Evolutionary conservation across 2,797 vertebrate species (phyloP).

Genomic region (Thamnophis elegans): DNA sequence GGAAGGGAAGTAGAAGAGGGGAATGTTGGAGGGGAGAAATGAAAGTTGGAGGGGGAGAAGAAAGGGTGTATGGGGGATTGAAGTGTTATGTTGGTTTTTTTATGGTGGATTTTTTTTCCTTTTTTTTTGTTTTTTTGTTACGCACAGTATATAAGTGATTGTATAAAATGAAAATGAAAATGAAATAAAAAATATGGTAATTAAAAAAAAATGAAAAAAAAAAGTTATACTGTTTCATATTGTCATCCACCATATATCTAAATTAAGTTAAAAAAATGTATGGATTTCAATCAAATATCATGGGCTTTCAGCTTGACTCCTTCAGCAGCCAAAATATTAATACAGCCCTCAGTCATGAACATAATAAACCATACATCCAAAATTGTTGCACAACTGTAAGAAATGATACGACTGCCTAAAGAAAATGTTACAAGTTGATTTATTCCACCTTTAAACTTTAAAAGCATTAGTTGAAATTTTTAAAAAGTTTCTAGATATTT

Average conservation of each 20-base stretch:
- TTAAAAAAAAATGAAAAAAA: background rate
- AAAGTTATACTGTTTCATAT: background rate
- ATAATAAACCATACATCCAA: background rate
- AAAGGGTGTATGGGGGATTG: too few species aligned
- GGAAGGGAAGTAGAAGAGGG: too few species aligned
- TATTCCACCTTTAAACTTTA: background rate
- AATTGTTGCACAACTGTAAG: background rate
- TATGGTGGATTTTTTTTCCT: too few species aligned
- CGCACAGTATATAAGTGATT: too few species aligned
- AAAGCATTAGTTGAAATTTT: background rate
- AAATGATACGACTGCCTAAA: background rate
- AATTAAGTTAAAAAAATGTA: background rate
- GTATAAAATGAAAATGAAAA: too few species aligned
- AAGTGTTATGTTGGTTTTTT: too few species aligned
- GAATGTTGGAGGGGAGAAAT: too few species aligned
- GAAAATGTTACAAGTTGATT: background rate
- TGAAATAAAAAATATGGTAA: too few species aligned
- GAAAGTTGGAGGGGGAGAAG: too few species aligned
- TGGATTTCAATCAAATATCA: background rate
- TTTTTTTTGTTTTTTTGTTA: too few species aligned
- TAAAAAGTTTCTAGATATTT: too few species aligned
- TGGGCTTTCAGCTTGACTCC: background rate
- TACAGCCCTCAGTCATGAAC: background rate
- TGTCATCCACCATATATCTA: background rate
- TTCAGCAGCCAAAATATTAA: background rate